Conservation (phyloP, 2,113 vertebrate species). For the Siphamia tubifer region DNA sequence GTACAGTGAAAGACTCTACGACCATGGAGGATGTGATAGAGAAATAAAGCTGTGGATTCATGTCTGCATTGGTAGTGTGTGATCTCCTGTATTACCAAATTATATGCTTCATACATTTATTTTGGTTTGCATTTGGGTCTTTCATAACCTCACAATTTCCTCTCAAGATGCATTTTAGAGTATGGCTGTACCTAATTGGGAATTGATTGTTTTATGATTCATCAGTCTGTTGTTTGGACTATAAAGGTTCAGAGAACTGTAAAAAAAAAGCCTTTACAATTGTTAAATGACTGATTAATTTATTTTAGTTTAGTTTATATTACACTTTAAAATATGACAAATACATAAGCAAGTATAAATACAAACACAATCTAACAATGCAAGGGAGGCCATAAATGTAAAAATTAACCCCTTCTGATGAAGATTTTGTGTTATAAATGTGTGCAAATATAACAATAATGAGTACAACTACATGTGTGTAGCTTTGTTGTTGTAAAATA, state of each 20-base stretch:
- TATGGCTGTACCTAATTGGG: too few species aligned
- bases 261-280: not conserved
- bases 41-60: conserved; percentile 65
- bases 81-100: not conserved
- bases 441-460: not conserved
- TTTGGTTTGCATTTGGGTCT: too few species aligned
- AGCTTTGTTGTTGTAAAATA: not conserved
- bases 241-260: not conserved
- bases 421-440: not conserved
- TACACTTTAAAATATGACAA: too few species aligned
- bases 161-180: too few species aligned
- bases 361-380: too few species aligned
- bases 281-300: too few species aligned
- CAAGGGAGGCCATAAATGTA: too few species aligned
- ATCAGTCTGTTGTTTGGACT: not conserved
- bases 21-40: conserved; percentile 40
- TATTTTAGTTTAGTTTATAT: too few species aligned
- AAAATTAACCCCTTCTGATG: too few species aligned
- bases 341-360: too few species aligned
- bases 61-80: not conserved
- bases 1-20: conserved; percentile 41
- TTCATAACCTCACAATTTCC: not conserved
- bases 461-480: not conserved
- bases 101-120: not conserved
- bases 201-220: too few species aligned